Evolutionary conservation across 2,888 invertebrate genomes (phyloP), one percentile per base, ranked within the genome.

Genomic region (Drosophila testacea): DNA sequence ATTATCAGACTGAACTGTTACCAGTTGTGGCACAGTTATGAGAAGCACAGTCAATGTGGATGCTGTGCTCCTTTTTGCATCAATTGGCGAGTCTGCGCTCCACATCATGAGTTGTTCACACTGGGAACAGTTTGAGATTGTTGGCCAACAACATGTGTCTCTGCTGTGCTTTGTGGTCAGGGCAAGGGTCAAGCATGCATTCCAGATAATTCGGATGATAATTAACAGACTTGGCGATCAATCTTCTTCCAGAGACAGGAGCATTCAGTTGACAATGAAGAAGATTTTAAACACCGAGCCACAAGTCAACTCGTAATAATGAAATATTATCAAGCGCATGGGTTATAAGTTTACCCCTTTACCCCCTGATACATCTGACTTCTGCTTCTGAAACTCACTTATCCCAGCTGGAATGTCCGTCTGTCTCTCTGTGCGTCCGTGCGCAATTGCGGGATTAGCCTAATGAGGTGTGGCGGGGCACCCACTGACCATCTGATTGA

Each of bases 361-460:
- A 13, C 13, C 13, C 16, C 10, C 13, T 30, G 11, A 42, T 27
- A 10, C 36, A 1, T 7, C 55, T 38, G 32, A 5, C 44, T 28
- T 3, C 34, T 42, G 44, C 27, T 36, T 6, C 56, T 34, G 6
- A 27, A 11, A 0, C 46, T n/a, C 32, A 41, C 54, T 22, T 50
- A 46, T 7, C 16, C 30, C 50, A 50, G 54, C 48, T 46, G 57
- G 27, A n/a, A 10, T 32, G 30, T 47, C 36, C 22, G 9, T 41
- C 28, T 55, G 62, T 56, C 34, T 42, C 52, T 59, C 68, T 71
- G 78, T 73, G 51, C 79, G 73, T 75, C 75, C 79, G 82, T 84
- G 82, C 85, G 73, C 85, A 79, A 87, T 82, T 84, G 80, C 71
- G 74, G 83, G 79, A 83, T 83, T 83, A 83, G 83, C 72, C 81